phyloP scores from a whole-genome alignment of 2,113 vertebrate species.

The Phycodurus eques region DNA sequence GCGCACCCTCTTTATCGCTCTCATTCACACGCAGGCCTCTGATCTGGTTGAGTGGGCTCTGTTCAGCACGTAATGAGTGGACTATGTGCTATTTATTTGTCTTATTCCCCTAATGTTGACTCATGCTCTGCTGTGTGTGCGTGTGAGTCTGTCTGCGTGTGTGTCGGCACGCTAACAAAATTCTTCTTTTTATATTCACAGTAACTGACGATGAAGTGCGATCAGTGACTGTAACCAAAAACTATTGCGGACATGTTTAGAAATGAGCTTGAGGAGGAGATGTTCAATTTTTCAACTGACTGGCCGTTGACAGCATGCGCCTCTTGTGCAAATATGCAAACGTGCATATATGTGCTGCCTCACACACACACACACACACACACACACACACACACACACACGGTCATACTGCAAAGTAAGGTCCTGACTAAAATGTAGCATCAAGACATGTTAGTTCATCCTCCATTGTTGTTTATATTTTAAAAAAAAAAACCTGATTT shows the following conservation, averaged over 20 bases:
- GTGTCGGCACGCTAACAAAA: slow-evolving; percentile 50
- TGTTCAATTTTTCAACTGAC: slow-evolving; percentile 65
- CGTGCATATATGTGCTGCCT: slow-evolving; percentile 17
- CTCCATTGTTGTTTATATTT: slow-evolving; percentile 33
- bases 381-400: slow-evolving; percentile 7
- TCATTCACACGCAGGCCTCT: slow-evolving; percentile 16
- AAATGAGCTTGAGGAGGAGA: slow-evolving; percentile 58
- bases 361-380: slow-evolving; percentile 5
- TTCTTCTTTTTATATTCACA: slow-evolving; percentile 54
- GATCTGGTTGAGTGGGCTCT: slow-evolving; percentile 56
- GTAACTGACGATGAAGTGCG: slow-evolving; percentile 59
- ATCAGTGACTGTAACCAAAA: slow-evolving; percentile 61
- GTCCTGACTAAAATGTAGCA: slow-evolving; percentile 27
- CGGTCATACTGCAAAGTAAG: slow-evolving; percentile 10
- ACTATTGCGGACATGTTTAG: slow-evolving; percentile 59
- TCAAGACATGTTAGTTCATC: slow-evolving; percentile 19
- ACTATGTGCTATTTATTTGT: slow-evolving; percentile 62
- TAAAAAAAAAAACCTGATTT: slow-evolving; percentile 8
- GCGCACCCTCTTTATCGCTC: slow-evolving; percentile 3
- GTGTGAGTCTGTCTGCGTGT: slow-evolving; percentile 16
- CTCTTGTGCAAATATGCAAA: slow-evolving; percentile 45
- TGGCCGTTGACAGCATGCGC: slow-evolving; percentile 46
- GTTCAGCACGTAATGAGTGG: slow-evolving; percentile 52
- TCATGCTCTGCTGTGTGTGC: slow-evolving; percentile 39
- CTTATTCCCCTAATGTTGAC: slow-evolving; percentile 55